These are phyloP conservation scores for Dorcus parallelipipedus DNA, from an alignment of 2,888 invertebrate genomes.

Conservation along the genomic window DNA sequence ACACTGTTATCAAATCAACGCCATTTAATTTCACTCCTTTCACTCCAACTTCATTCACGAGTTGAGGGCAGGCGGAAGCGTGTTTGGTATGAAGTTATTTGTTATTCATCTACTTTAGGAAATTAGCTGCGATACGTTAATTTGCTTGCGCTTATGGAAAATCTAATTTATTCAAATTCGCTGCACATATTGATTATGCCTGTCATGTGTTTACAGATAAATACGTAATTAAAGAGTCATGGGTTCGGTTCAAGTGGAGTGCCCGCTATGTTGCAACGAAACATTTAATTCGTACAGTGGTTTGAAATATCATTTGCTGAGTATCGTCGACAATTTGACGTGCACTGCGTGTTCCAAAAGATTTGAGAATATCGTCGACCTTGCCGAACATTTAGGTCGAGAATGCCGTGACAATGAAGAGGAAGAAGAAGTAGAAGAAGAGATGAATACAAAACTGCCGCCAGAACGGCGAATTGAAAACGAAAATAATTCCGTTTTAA, in stretches of 20 bases:
- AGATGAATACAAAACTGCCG: slow-evolving; percentile 1
- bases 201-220: not conserved
- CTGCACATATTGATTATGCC: not conserved
- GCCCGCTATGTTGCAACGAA: slow-evolving; percentile 65
- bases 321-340: slow-evolving; percentile 56
- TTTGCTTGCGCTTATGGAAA: not conserved
- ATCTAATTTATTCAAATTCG: not conserved
- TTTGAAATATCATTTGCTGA: slow-evolving; percentile 54
- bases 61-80: slow-evolving; percentile 13
- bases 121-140: slow-evolving; percentile 34
- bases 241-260: slow-evolving; percentile 32
- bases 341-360: slow-evolving; percentile 60
- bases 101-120: slow-evolving; percentile 30
- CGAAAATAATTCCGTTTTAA: not conserved
- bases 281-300: slow-evolving; percentile 56
- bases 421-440: slow-evolving; percentile 25
- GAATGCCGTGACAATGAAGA: slow-evolving; percentile 28
- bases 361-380: slow-evolving; percentile 53
- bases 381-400: slow-evolving; percentile 55
- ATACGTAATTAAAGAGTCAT: not conserved
- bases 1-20: slow-evolving; percentile 15
- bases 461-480: slow-evolving; percentile 15
- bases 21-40: slow-evolving; percentile 27
- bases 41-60: slow-evolving; percentile 27
- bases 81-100: slow-evolving; percentile 42